Evolutionary conservation across 2,113 vertebrate genomes (phyloP), one percentile per base, ranked within the genome.

Genomic region (Malaclemys terrapin): DNA sequence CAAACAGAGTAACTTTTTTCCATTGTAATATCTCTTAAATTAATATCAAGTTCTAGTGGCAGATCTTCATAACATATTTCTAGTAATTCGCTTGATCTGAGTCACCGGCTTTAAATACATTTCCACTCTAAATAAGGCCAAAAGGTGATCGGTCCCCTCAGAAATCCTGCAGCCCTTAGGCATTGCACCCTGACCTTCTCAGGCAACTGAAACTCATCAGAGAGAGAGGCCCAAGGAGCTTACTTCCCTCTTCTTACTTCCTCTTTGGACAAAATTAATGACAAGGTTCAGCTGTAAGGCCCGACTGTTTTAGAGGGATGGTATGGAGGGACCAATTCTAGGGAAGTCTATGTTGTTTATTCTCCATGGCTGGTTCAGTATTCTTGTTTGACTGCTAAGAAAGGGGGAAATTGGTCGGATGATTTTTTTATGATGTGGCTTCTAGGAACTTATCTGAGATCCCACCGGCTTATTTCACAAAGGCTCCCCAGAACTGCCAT

Each of bases 401-500:
- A 27, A n/a, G 17, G 13, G 62, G 35, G 31, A 31, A 69, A 19
- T n/a, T 69, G 31, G 17, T 69, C 14, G 11, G 31, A 31, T n/a
- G 35, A 69, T 16, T 29, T 31, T 31, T 69, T 35, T 69, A 31
- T 69, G 62, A 69, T n/a, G 6, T 16, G 31, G 14, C 88, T 57
- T 38, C 75, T 81, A 92, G 89, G 79, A 6, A 47, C 82, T 38
- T 83, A 10, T 22, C 1, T 4, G n/a, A 90, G 78, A n/a, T 82
- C 81, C 53, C 65, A 19, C 47, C 84, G 90, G 12, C 35, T 8
- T 1, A 0, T 91, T 94, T 50, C n/a, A 83, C 86, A 84, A 81
- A 95, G 88, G 57, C 82, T 88, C 82, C 65, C 50, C 91, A 54
- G 53, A 85, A 20, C 16, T 96, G 57, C 94, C 88, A 4, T 57